Base-by-base conservation (phyloP, 2,113 vertebrate species). In the Aythya baeri region DNA sequence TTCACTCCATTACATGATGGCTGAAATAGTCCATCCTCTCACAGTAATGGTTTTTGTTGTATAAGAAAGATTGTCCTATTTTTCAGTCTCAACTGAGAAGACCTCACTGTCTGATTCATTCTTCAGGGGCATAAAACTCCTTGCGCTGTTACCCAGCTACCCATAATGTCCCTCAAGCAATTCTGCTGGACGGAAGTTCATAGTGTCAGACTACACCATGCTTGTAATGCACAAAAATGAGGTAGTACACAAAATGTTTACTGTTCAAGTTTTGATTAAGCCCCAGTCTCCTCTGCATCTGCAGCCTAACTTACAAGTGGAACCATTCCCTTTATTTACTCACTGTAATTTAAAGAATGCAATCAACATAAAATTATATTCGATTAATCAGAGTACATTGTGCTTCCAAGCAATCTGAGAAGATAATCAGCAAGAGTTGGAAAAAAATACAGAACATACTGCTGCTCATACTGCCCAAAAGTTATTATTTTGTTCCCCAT, bases 221-320 rank as follows among this genome's bases (percentile, higher is more conserved):
- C 91, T 93, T 52, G 94, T 93, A 88, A 96, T 54, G 81, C 97
- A 96, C 97, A 94, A 96, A 97, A 98, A 98, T 98, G 98, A 98
- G 98, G 98, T 98, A 98, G 98, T 95, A 97, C 95, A 95, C 94
- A 90, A 94, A 95, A 96, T 94, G 41, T 87, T 88, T 91, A 91
- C 96, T 93, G 82, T 96, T 97, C 93, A 94, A 96, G 97, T 97
- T 97, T 96, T 90, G 95, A 97, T 97, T 87, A 71, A 85, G 95
- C 96, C 97, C 95, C 83, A 73, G 81, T 91, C 94, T 87, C 90
- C 94, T 93, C 94, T 54, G 94, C 88, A 82, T 87, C 86, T 91
- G 83, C 77, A 32, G 16, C 77, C 72, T 91, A 91, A 94, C 93
- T 95, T 86, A 72, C 5, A 78, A 97, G 95, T 87, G 86, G 88